Conservation (phyloP, 2,797 vertebrate species). For the Alosa sapidissima region DNA sequence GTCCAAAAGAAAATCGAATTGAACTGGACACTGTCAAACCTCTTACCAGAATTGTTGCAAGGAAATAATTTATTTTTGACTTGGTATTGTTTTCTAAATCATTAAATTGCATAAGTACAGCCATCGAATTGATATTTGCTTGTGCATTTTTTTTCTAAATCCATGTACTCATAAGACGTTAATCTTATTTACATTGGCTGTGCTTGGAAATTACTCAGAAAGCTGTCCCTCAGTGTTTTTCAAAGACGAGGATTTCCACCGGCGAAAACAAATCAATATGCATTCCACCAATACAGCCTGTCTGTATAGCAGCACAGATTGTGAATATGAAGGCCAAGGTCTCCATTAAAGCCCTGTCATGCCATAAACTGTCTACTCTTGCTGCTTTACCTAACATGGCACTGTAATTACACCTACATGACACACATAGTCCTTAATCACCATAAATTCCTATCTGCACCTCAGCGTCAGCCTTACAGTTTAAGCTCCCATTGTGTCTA, state of each 20-base stretch:
- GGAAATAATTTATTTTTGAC: conserved; percentile 69
- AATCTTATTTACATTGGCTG: background rate
- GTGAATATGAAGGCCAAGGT: background rate
- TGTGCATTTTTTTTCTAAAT: background rate
- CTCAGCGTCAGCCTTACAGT: background rate
- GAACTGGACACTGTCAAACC: conserved; percentile 6
- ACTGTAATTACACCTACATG: no score
- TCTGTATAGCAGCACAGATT: background rate
- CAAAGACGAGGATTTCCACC: background rate
- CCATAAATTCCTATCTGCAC: no score
- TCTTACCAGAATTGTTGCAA: conserved; percentile 33
- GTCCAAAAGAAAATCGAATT: conserved; percentile 1
- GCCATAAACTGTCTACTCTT: no score
- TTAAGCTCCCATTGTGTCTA: background rate
- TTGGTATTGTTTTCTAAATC: conserved; percentile 63
- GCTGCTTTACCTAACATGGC: no score
- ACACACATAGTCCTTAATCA: no score
- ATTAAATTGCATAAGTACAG: conserved; percentile 65
- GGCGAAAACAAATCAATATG: background rate
- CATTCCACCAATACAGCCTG: background rate
- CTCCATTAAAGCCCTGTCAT: background rate
- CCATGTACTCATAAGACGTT: background rate
- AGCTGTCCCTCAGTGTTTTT: background rate
- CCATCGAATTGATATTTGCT: background rate
- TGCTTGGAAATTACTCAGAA: background rate